Conservation (phyloP, 1,140 invertebrate genomes). For the Nixonia krombeini region DNA sequence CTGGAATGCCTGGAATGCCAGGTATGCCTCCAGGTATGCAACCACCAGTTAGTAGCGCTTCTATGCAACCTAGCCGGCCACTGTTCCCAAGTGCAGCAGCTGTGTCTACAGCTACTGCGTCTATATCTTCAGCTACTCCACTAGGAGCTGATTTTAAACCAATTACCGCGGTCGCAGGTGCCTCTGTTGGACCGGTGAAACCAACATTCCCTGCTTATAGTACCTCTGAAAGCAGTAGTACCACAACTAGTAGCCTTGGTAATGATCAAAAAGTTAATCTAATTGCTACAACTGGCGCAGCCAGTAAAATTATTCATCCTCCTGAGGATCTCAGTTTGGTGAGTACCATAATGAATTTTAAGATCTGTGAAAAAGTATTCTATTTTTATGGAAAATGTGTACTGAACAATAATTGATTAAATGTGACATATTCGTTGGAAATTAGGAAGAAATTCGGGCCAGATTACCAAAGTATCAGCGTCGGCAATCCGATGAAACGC, state of each 20-base stretch:
- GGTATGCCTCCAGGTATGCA: conserved; percentile 74
- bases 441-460: conserved; percentile 87
- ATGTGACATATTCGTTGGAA: neutral
- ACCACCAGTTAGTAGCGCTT: conserved; percentile 73
- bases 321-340: conserved; percentile 92
- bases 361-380: conserved; percentile 1
- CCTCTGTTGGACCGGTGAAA: conserved; percentile 74
- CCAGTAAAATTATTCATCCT: conserved; percentile 94
- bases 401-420: too few relatives aligned
- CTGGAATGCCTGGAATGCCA: conserved; percentile 60
- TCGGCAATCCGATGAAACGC: conserved; percentile 70
- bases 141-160: conserved; percentile 79
- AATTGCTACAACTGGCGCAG: conserved; percentile 84
- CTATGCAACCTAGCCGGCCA: conserved; percentile 76
- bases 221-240: conserved; percentile 59
- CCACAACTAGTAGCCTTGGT: conserved; percentile 62
- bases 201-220: conserved; percentile 85
- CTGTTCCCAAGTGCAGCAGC: conserved; percentile 82
- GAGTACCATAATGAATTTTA: too few relatives aligned
- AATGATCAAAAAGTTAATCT: conserved; percentile 79
- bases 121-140: conserved; percentile 72
- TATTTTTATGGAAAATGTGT: conserved; percentile 10
- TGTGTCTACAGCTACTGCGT: conserved; percentile 75
- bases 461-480: conserved; percentile 81
- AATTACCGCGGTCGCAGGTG: conserved; percentile 71